phyloP scores from a whole-genome alignment of 2,888 invertebrate genomes.

The Keiferia lycopersicella region DNA sequence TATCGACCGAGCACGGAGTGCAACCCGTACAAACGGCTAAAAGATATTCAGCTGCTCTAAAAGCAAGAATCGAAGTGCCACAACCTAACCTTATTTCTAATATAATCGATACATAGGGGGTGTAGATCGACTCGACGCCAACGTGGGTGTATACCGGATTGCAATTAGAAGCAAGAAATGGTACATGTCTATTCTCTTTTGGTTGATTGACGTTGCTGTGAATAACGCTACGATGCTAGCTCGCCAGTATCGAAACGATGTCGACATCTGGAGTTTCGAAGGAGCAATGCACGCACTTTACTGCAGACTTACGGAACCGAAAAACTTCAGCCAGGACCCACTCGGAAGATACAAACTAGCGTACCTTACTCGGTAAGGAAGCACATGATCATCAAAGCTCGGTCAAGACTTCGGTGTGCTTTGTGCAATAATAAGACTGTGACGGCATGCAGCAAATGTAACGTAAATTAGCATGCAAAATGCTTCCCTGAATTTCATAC shows the following conservation, averaged over 20 bases:
- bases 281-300: conserved; percentile 24
- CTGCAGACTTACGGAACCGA: conserved; percentile 25
- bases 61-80: conserved; percentile 3
- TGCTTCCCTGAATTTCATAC: not conserved
- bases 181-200: conserved; percentile 32
- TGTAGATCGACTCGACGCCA: conserved; percentile 4
- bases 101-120: conserved; percentile 16
- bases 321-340: conserved; percentile 17
- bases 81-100: not conserved
- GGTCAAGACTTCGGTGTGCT: conserved; percentile 3
- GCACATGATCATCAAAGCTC: not conserved
- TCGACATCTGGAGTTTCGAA: conserved; percentile 30
- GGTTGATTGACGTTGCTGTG: conserved; percentile 33
- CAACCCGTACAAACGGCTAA: not conserved
- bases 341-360: not conserved
- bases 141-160: conserved; percentile 12
- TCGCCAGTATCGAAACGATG: conserved; percentile 9
- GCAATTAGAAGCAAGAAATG: conserved; percentile 35
- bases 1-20: conserved; percentile 6
- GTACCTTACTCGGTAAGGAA: no score
- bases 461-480: not conserved
- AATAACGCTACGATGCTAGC: conserved; percentile 33
- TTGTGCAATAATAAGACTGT: conserved; percentile 11
- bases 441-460: not conserved
- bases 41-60: conserved; percentile 13